Evolutionary conservation across 2,797 vertebrate species (phyloP).

Genomic region (Chiroxiphia lanceolata): DNA sequence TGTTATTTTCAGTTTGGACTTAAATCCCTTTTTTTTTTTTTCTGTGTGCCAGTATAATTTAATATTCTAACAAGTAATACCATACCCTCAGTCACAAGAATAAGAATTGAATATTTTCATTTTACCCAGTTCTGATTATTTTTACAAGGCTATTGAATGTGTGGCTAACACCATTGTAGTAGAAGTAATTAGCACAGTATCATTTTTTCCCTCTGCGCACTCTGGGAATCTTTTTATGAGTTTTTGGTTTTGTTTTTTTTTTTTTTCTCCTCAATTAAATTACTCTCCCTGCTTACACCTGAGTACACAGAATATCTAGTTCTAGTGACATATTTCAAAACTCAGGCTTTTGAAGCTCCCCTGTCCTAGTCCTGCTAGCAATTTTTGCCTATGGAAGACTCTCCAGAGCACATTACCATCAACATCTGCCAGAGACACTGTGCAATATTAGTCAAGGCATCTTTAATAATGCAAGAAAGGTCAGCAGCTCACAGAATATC

Average conservation of each 20-base stretch:
- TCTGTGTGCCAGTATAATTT: background rate
- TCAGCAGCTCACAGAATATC: conserved; percentile 44
- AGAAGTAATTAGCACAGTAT: background rate
- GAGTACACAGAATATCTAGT: background rate
- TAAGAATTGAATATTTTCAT: background rate
- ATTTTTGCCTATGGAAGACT: conserved; percentile 9
- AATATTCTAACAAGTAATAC: background rate
- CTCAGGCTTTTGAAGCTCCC: background rate
- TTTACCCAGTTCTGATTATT: background rate
- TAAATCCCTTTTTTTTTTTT: background rate
- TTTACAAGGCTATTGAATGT: background rate
- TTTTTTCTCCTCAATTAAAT: background rate
- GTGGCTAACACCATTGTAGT: background rate
- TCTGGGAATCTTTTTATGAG: background rate
- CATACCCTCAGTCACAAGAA: background rate
- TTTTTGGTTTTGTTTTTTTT: background rate
- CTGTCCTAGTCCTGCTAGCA: background rate
- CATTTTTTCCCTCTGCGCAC: background rate
- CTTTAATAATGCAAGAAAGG: conserved; percentile 69
- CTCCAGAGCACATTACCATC: conserved; percentile 40
- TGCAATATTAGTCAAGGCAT: conserved; percentile 34
- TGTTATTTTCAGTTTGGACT: background rate
- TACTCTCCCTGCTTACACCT: background rate
- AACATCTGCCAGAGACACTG: conserved; percentile 19
- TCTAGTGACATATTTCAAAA: conserved; percentile 31